Evolutionary conservation across 2,888 invertebrate genomes (phyloP), one percentile per base, ranked within the genome.

Genomic region (Spatulosminthurus flaviceps): DNA sequence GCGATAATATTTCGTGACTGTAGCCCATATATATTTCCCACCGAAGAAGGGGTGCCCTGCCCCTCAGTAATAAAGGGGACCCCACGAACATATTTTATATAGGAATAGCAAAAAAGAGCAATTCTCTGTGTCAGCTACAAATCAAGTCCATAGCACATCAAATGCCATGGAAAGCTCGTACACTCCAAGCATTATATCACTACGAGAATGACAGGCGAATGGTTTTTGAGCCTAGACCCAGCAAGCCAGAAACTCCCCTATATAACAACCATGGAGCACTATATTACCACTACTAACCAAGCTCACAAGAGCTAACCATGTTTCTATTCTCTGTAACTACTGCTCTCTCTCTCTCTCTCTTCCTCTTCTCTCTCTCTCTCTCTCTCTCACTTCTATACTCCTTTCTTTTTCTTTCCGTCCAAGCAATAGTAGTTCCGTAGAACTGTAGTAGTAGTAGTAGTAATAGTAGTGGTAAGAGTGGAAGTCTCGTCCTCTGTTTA

Each of bases 181-280:
- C 77, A 67, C 76, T 67, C 76, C 26, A 69, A 77, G 70, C 77
- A 77, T 77, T 77, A 77, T 77, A 77, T 77, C 77, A 77, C 77
- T 60, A 43, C 19, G 70, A 76, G 76, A 77, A 77, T 77, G 77
- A 77, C 77, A 77, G 77, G 43, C 77, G 69, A 77, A 70, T 70
- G 69, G 77, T 69, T 77, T 77, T 69, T 77, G 69, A 77, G 77
- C 70, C 34, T 43, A 69, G 69, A 60, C 77, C 77, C 77, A 77
- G 77, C 78, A 78, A 78, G 78, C 78, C 78, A 78, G 78, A 78
- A 78, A 78, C 78, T 78, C 78, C 78, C 78, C 78, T 66, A 71
- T 78, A 78, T 71, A 78, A 60, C 72, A n/a, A 34, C 34, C 24
- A 51, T 61, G 60, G 24, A 73, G 61, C 73, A 61, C 71, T 42